Base-by-base conservation (phyloP, 1,140 invertebrate genomes). In the Nasonia giraulti region DNA sequence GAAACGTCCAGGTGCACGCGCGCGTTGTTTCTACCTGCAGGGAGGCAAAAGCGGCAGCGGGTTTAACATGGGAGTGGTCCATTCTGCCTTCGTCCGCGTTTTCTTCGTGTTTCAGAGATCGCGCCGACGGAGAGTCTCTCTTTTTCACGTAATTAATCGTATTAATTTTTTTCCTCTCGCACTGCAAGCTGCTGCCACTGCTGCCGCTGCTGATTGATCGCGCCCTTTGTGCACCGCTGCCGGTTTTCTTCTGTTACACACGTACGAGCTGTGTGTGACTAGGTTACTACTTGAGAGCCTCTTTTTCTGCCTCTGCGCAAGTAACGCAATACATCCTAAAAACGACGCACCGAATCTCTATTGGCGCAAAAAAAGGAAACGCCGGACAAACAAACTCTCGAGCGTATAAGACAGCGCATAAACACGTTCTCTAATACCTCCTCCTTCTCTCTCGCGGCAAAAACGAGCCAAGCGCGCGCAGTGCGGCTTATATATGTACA, bases 121-220 rank as follows among this genome's bases (percentile, higher is more conserved):
- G 40, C 27, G 33, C 55, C 76, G 47, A 17, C 27, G 62, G 0
- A 44, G 78, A 10, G 27, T n/a, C 31, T 62, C 55, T 62, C 55
- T 68, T 74, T 47, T 83, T 76, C 81, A 66, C 81, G 73, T 76
- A 77, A 83, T 83, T 47, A 83, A 83, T 83, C 20, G 55, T 33
- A 62, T 68, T 44, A n/a, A 37, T 12, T 74, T 31, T 11, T 74
- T 82, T 40, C 33, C 33, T 40, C 33, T 33, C 33, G 33, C 40
- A 7, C 40, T 40, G 40, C 40, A 40, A 40, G 27, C 27, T 27
- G 27, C 27, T 27, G 27, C 27, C 27, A 3, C 20, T 40, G 5
- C 7, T 27, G 27, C 27, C 27, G 10, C 20, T 40, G 5, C 7
- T 74, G 74, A 74, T 82, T 44, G 50, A 73, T 82, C n/a, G 80